A percentile compares a stretch with the other conserved stretches of the same genome.
Conservation (phyloP, 2,113 vertebrate genomes). For the Genyomyrus donnyi region DNA sequence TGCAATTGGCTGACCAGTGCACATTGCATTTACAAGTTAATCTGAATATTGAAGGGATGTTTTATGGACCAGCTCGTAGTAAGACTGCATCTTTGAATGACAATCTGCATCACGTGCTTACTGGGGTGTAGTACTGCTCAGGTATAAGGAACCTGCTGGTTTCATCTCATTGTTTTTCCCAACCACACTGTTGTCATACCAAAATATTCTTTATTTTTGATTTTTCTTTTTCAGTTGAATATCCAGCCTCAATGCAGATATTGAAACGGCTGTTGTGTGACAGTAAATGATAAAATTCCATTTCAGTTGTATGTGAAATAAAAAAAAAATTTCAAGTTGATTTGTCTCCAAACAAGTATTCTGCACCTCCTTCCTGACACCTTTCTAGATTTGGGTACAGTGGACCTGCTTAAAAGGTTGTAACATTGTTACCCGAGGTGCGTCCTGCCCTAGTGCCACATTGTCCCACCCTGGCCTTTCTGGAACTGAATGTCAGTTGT, state of each 20-base stretch:
- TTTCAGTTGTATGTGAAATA: background rate
- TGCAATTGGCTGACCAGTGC: background rate
- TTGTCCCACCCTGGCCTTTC: background rate
- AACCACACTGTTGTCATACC: background rate
- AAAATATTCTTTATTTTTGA: background rate
- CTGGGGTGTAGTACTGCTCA: background rate
- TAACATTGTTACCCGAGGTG: background rate
- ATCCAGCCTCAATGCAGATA: background rate
- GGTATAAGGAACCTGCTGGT: background rate
- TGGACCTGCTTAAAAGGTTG: background rate
- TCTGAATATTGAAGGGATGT: background rate
- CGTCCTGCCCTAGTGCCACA: background rate
- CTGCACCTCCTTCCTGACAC: background rate
- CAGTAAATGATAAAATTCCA: background rate
- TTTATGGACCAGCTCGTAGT: background rate
- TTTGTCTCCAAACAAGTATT: background rate
- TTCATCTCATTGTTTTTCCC: background rate
- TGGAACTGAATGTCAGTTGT: constrained; percentile 15
- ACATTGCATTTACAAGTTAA: background rate
- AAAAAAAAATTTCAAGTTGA: background rate
- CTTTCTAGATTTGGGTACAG: background rate
- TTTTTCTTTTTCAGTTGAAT: background rate
- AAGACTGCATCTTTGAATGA: background rate
- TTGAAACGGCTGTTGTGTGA: background rate
- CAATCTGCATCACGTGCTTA: background rate